These are phyloP conservation scores for Propithecus coquereli DNA, from an alignment of 2,113 vertebrate species.

Conservation along the genomic window DNA sequence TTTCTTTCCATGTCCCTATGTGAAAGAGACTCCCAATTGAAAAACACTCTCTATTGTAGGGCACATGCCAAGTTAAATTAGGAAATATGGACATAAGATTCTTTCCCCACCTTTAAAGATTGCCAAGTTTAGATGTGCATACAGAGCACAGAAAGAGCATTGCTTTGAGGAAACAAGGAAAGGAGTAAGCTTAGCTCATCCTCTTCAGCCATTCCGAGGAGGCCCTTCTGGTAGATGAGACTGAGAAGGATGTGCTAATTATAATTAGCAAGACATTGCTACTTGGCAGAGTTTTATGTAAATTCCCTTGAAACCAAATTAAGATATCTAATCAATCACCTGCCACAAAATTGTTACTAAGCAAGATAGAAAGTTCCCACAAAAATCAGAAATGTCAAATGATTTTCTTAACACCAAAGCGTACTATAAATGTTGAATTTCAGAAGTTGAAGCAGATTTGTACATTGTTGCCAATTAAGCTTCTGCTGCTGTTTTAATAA, in stretches of 20 bases:
- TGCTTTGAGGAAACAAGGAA: background rate
- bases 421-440: background rate
- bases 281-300: background rate
- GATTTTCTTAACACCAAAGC: background rate
- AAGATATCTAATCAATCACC: background rate
- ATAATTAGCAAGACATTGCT: slow-evolving; percentile 4
- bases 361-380: background rate
- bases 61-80: background rate
- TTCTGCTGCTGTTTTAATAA: background rate
- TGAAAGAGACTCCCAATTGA: background rate
- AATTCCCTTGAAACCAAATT: slow-evolving; percentile 11
- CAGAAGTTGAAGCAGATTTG: slow-evolving; percentile 9
- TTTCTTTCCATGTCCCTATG: background rate
- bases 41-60: background rate
- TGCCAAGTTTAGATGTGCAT: background rate
- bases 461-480: background rate
- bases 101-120: background rate
- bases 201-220: background rate
- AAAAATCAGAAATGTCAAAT: slow-evolving; percentile 39
- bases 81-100: background rate
- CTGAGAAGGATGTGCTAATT: background rate
- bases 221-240: background rate
- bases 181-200: background rate
- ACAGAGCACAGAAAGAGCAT: background rate
- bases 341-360: slow-evolving; percentile 7